These are phyloP conservation scores for Drosophila nr. perissopoda DNA, from an alignment of 2,888 invertebrate species.

Conservation along the genomic window DNA sequence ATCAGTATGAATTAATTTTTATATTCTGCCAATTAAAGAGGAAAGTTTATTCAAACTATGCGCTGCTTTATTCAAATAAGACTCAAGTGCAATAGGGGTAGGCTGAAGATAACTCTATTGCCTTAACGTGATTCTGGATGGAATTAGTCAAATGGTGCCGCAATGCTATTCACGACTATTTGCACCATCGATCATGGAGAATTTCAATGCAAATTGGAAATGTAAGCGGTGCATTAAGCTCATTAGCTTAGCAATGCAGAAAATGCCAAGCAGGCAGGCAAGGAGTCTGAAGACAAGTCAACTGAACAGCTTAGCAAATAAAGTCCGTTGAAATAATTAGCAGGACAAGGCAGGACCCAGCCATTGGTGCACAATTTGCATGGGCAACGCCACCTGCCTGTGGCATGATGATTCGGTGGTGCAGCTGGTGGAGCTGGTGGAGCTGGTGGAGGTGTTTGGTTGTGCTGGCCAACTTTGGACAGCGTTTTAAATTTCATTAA, in stretches of 20 bases:
- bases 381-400: constrained; percentile 36
- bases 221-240: constrained; percentile 48
- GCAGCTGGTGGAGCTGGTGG: neutral
- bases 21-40: neutral
- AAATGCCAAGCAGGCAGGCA: constrained; percentile 38
- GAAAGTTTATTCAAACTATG: neutral
- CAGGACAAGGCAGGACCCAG: constrained; percentile 32
- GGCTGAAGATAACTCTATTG: neutral
- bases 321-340: constrained; percentile 72
- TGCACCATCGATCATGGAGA: constrained; percentile 22
- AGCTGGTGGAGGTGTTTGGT: neutral
- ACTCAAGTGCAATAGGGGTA: neutral
- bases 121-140: neutral
- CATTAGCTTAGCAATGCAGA: constrained; percentile 64
- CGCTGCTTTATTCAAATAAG: neutral
- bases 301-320: constrained; percentile 63
- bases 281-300: constrained; percentile 37
- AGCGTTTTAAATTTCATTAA: constrained; percentile 78
- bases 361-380: constrained; percentile 58
- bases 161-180: constrained; percentile 2
- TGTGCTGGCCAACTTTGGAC: constrained; percentile 49
- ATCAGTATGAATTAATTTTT: neutral
- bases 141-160: neutral
- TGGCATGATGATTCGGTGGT: constrained; percentile 8
- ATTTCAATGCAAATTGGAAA: constrained; percentile 37